A percentile compares a stretch with the other conserved stretches of the same genome.
phyloP scores from a whole-genome alignment of 2,113 vertebrate species.

The Talpa occidentalis region DNA sequence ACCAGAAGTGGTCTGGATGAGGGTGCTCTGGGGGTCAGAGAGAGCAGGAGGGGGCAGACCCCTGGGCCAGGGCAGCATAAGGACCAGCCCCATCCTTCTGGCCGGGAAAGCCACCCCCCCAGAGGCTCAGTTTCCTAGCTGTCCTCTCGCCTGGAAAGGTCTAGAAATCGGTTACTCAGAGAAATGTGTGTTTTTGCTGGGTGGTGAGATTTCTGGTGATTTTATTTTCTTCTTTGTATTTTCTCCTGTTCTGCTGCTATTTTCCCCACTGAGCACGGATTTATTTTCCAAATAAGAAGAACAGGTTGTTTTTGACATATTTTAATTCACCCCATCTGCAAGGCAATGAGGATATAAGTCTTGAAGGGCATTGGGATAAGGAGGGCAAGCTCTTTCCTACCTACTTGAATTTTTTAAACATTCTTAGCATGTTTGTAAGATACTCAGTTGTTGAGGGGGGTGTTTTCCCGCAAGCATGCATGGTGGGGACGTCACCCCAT shows the following conservation, averaged over 20 bases:
- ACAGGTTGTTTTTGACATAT: neutral
- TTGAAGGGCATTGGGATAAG: neutral
- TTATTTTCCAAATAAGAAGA: neutral
- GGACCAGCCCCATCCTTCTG: neutral
- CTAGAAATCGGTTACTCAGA: neutral
- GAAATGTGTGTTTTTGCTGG: rapidly evolving
- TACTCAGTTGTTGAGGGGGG: rapidly evolving
- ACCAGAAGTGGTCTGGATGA: neutral
- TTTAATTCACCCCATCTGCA: neutral
- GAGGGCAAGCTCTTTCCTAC: neutral
- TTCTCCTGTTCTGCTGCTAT: neutral
- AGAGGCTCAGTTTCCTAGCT: neutral
- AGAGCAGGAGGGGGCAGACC: rapidly evolving
- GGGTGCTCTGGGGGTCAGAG: rapidly evolving
- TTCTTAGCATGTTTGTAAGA: too few relatives aligned
- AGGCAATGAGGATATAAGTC: neutral
- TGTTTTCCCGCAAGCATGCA: rapidly evolving
- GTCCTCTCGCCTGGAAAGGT: rapidly evolving
- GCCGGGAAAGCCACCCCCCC: rapidly evolving
- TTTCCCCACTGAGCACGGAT: neutral
- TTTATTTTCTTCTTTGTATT: neutral
- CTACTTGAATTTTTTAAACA: neutral
- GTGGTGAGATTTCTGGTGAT: neutral
- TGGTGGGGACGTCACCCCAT: rapidly evolving
- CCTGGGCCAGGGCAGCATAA: too few relatives aligned